Conservation (phyloP, 2,113 vertebrate species). For the Phylloscopus whistleri region DNA sequence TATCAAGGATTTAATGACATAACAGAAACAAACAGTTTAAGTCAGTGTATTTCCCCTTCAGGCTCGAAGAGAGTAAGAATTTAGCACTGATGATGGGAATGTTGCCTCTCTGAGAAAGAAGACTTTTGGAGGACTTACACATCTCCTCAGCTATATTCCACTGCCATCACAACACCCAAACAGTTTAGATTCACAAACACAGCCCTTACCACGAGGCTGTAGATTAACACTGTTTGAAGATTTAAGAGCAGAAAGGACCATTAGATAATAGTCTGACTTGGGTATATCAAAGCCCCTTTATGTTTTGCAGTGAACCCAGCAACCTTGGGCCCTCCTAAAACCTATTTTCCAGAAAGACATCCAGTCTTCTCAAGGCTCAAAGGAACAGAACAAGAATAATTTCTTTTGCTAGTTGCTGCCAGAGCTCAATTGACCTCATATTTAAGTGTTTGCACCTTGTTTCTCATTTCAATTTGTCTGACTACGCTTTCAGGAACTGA, state of each 20-base stretch:
- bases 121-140: rapidly evolving
- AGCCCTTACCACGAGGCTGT: neutral
- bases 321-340: neutral
- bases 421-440: constrained; percentile 9
- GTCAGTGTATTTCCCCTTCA: neutral
- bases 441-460: constrained; percentile 37
- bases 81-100: neutral
- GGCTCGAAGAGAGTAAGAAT: neutral
- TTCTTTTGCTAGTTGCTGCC: constrained; percentile 16
- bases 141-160: neutral
- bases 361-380: neutral
- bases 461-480: constrained; percentile 51
- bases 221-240: neutral
- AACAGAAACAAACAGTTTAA: neutral
- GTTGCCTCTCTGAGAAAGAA: neutral
- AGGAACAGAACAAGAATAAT: neutral
- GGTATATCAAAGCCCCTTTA: neutral
- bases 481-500: neutral
- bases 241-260: neutral
- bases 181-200: neutral
- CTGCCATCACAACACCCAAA: neutral
- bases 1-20: neutral
- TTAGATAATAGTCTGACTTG: neutral
- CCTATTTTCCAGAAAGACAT: neutral
- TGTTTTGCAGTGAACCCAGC: neutral